Conservation (phyloP, 2,113 vertebrate species). For the Columbina picui region DNA sequence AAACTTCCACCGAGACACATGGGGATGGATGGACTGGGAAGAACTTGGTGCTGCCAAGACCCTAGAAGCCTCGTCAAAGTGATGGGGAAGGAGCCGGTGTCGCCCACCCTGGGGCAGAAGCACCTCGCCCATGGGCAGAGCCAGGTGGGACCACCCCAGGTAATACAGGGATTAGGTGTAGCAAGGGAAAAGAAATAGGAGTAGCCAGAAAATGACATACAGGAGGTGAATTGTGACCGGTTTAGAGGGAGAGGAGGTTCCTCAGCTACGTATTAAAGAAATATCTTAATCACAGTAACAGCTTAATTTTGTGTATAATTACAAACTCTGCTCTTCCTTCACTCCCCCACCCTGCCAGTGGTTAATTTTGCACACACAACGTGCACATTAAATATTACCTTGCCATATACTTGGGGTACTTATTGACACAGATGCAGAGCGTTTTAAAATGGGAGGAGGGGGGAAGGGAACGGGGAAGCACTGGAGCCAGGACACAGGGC, state of each 20-base stretch:
- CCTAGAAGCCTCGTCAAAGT: background rate
- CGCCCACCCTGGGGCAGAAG: background rate
- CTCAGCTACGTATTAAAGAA: slow-evolving; percentile 17
- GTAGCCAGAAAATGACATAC: background rate
- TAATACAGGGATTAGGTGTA: background rate
- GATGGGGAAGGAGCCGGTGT: background rate
- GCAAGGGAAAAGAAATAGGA: background rate
- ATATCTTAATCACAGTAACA: slow-evolving; percentile 50
- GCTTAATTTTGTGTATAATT: slow-evolving; percentile 62
- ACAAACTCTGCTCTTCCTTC: slow-evolving; percentile 47
- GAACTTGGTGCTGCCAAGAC: background rate
- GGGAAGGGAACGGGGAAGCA: slow-evolving; percentile 41
- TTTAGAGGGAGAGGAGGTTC: background rate
- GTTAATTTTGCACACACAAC: slow-evolving; percentile 64
- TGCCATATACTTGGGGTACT: slow-evolving; percentile 73
- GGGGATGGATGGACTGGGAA: background rate
- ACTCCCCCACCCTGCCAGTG: slow-evolving; percentile 18
- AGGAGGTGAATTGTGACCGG: background rate
- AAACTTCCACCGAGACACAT: accelerated
- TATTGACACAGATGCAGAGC: slow-evolving; percentile 88
- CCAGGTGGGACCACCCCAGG: background rate
- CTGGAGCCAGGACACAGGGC: slow-evolving; percentile 76
- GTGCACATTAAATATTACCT: slow-evolving; percentile 65
- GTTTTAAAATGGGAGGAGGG: slow-evolving; percentile 69
- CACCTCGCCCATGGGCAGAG: background rate